Conservation (phyloP, 1,140 invertebrate species). For the Thaumetopoea pityocampa region DNA sequence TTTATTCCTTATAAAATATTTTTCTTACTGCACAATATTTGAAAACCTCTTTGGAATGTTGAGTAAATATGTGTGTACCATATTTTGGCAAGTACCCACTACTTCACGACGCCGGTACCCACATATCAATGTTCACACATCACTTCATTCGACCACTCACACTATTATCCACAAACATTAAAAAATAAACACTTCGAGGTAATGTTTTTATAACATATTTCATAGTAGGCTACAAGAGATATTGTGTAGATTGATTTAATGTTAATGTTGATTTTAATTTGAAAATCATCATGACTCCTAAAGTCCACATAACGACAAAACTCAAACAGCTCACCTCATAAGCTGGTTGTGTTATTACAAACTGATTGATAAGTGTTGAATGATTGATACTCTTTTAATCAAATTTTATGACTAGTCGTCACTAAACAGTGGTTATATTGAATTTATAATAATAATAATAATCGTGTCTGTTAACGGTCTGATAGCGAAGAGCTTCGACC, state of each 20-base stretch:
- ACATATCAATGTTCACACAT: constrained; percentile 18
- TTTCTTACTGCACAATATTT: constrained; percentile 21
- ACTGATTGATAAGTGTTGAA: too few species aligned
- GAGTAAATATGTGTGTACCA: constrained; percentile 20
- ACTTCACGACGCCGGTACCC: constrained; percentile 6
- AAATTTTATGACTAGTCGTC: too few species aligned
- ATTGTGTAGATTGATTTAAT: constrained; percentile 3
- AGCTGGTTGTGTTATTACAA: too few species aligned
- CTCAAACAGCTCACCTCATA: too few species aligned
- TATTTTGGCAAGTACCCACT: constrained; percentile 14
- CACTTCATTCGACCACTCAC: constrained; percentile 8
- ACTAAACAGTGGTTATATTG: too few species aligned
- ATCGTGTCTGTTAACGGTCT: too few species aligned
- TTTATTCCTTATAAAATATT: constrained; percentile 16
- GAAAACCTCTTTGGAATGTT: constrained; percentile 19
- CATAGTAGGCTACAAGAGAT: constrained; percentile 2
- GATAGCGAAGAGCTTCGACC: too few species aligned
- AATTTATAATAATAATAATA: too few species aligned
- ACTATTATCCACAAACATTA: constrained; percentile 15
- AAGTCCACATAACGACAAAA: too few species aligned
- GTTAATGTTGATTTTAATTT: too few species aligned
- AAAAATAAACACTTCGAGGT: constrained; percentile 10
- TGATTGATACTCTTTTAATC: too few species aligned
- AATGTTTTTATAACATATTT: constrained; percentile 11
- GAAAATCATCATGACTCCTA: too few species aligned